Evolutionary conservation across 2,113 vertebrate species (phyloP), one percentile per base, ranked within the genome.

Genomic region (Benitochromis conjunctus): DNA sequence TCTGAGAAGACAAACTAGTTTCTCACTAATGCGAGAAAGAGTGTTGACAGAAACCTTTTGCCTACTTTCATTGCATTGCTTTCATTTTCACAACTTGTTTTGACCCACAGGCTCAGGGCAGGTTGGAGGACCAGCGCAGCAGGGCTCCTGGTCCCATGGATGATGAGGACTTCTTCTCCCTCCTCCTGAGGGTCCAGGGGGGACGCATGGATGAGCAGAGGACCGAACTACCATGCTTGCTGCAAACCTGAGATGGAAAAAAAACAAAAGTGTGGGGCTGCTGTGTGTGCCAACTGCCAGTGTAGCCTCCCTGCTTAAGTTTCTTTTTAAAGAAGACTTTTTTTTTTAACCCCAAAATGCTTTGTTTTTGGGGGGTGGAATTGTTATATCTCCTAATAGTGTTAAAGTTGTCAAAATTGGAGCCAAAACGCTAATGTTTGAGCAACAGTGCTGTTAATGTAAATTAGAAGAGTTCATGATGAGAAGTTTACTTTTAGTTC

Each of bases 51-150:
- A 0, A 57, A 14, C 46, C 12, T 14, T 66, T n/a, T 60, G 16
- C 38, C 43, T 43, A 21, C 60, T 66, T 66, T 66, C 11, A 66
- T 1, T 3, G 9, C 46, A 11, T 13, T 43, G 2, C 53, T 60
- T 41, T 74, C 26, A 79, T 79, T 71, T 76, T 24, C 43, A 11
- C 24, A 0, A 21, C 85, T 64, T 13, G 13, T 34, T 34, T 84
- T 18, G 55, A 19, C 29, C 10, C 21, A 36, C 90, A 96, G 94
- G 92, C 97, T 66, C 96, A 97, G 93, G 96, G 97, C n/a, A 89
- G 97, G 18, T 95, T 98, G 92, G 97, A 98, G 94, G 97, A 98
- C 88, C 97, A 98, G 95, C 96, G 97, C 26, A 97, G 97, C 83
- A 91, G 95, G 16, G 97, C 97, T 5, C 97, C 97, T 0, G 97